Base-by-base conservation (phyloP, 1,140 invertebrate genomes). In the Cotesia typhae region DNA sequence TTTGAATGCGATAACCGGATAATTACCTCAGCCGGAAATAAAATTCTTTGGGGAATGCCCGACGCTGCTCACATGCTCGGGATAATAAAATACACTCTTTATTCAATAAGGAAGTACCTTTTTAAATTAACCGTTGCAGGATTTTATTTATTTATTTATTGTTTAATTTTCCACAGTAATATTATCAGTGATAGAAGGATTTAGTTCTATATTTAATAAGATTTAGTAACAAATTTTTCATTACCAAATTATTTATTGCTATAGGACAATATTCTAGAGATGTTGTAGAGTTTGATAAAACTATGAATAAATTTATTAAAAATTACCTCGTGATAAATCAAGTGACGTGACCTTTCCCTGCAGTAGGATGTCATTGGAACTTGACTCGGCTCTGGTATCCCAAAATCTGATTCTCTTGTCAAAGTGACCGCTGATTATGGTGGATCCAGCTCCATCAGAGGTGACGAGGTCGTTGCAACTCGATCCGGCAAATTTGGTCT, bases 361-460 rank as follows among this genome's bases (percentile, higher is more conserved):
- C 20, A 99, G 88, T 55, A 94, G 81, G 72, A 99, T 94, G 84
- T 97, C 94, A 82, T 95, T 93, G 52, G 92, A 90, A 72, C 90
- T 92, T 71, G 90, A 90, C 77, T 94, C 93, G 2, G 92, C 93
- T 79, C 97, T 90, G 72, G 92, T 93, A 81, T 99, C 98, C 97
- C 97, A 99, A 85, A 99, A 98, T 52, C 97, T 90, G 79, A 99
- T 95, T 77, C 92, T 93, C 85, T 98, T 98, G 88, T 99, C 98
- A 87, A 96, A 98, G 88, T 99, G 98, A 12, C 96, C 97, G 78
- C 96, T 98, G 73, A 99, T 96, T 74, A 99, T 95, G 28, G 93
- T 95, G 10, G 94, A 93, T n/a, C 95, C 96, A 1, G 94, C 90
- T 53, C 93, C 91, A 79, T 97, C 94, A 20, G 91, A 92, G 66